Evolutionary conservation across 92 coral and sea anemone genomes (phyloP), one percentile per base, ranked within the genome.

Genomic region (Diadumene lineata): DNA sequence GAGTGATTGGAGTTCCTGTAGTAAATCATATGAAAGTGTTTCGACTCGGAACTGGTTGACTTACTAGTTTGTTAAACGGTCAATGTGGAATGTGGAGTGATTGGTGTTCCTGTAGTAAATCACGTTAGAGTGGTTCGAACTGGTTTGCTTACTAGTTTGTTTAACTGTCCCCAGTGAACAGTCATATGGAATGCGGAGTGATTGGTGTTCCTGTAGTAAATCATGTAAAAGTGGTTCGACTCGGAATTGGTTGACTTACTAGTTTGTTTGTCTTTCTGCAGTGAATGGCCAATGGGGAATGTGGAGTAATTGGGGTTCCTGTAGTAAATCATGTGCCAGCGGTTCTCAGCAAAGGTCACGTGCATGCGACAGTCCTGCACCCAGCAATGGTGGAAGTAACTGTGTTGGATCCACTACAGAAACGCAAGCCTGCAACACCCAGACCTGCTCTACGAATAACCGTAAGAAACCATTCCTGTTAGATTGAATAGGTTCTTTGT

Each of bases 301-400:
- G 43, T 76, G 81, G 81, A 76, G 73, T 64, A 17, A 38, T 32
- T 76, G 74, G 74, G 24, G 48, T 28, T 32, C 74, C 9, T 76
- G 81, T 25, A 67, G 72, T 31, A 58, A 30, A 31, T 27, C 64
- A 0, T 76, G 81, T 63, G 72, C 73, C 2, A 72, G 81, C 8
- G 72, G 64, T 0, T 22, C 65, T 22, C 71, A 76, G 21, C 66
- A 62, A 43, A 63, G 62, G 24, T 34, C 81, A 50, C 48, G 81
- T 26, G 27, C 53, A 28, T 76, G 81, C 30, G 46, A 76, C 46
- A 67, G 50, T 66, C 81, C 81, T 64, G 72, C 73, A 33, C 81
- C 81, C 17, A 76, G 32, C 56, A 76, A 76, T 30, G 72, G 72
- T 10, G 73, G 81, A 1, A 13, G 73, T 30, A 43, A 76, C 63